phyloP scores from a whole-genome alignment of 1,140 invertebrate species.

The Papilio machaon region DNA sequence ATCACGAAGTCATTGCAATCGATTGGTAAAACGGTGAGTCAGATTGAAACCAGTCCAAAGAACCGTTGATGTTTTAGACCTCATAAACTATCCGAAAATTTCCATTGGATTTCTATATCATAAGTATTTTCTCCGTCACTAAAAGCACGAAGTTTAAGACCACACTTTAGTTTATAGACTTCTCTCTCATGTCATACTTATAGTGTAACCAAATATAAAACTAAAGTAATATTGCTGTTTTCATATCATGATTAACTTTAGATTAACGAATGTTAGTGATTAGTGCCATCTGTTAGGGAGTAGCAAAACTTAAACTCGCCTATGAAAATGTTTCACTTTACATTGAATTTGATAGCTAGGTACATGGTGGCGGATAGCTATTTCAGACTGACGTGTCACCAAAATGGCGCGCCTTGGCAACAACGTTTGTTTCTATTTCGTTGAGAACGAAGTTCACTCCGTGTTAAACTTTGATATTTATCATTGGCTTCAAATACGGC shows the following conservation, averaged over 20 bases:
- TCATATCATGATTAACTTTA: background rate
- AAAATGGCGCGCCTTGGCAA: conserved; percentile 67
- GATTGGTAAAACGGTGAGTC: conserved; percentile 46
- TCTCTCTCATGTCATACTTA: background rate
- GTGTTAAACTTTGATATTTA: conserved; percentile 41
- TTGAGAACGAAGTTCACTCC: conserved; percentile 71
- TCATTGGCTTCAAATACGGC: conserved; percentile 30
- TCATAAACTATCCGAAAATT: background rate
- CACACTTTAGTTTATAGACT: background rate
- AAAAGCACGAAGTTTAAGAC: background rate
- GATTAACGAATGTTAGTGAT: background rate
- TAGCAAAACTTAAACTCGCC: conserved; percentile 50
- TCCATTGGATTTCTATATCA: conserved; percentile 14
- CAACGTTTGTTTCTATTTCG: conserved; percentile 59
- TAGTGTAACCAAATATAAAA: background rate
- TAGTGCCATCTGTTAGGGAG: conserved; percentile 64
- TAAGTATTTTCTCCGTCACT: background rate
- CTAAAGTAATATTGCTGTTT: background rate
- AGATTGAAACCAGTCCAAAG: conserved; percentile 48
- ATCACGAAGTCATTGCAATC: background rate
- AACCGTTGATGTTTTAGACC: conserved; percentile 45
- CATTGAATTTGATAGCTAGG: conserved; percentile 52
- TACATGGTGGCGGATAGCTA: conserved; percentile 52
- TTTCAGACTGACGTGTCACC: conserved; percentile 66
- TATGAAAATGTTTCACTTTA: conserved; percentile 40